Base-by-base conservation (phyloP, 23 tunicate genomes). In the Halocynthia roretzi region DNA sequence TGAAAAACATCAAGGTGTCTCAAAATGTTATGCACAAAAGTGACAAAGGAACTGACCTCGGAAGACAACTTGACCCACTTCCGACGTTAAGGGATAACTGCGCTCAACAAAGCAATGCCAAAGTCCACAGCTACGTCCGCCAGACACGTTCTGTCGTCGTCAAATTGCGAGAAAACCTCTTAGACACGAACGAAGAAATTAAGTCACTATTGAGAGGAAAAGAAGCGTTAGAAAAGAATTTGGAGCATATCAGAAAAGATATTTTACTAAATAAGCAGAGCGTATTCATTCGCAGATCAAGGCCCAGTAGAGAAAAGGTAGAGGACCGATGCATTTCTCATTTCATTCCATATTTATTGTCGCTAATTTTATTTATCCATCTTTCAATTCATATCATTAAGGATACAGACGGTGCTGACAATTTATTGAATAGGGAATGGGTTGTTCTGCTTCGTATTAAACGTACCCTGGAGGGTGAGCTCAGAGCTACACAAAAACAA, bases 191-290 rank as follows among this genome's bases (percentile, higher is more conserved):
- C 79, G 99, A 89, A 85, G 93, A 87, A 89, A 96, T 96, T n/a
- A 96, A 96, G 62, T 85, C 89, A 14, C 78, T 96, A 0, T 76
- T 96, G 60, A 71, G 84, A 51, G 83, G 84, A 31, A 96, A 96
- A 82, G 96, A 89, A 82, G 88, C 93, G 10, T 69, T 96, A 51
- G 96, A 96, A 54, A 82, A 83, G 54, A 77, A 90, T 12, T 77
- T 89, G 82, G 96, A 89, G 71, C 93, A 89, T 64, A 84, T 96
- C 9, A 74, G 99, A 79, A 96, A 96, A 83, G 99, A 96, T 83
- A 86, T 96, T 21, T 76, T 85, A 22, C 83, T 89, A 5, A 89
- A 89, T 69, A 96, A 85, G 53, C 93, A 96, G 50, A 96, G 89
- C 23, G 75, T 96, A 8, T 85, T 67, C 44, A 74, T 89, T 14